Evolutionary conservation across 2,797 vertebrate genomes (phyloP), one percentile per base, ranked within the genome.

Genomic region (Sebastes kiyomatsui): DNA sequence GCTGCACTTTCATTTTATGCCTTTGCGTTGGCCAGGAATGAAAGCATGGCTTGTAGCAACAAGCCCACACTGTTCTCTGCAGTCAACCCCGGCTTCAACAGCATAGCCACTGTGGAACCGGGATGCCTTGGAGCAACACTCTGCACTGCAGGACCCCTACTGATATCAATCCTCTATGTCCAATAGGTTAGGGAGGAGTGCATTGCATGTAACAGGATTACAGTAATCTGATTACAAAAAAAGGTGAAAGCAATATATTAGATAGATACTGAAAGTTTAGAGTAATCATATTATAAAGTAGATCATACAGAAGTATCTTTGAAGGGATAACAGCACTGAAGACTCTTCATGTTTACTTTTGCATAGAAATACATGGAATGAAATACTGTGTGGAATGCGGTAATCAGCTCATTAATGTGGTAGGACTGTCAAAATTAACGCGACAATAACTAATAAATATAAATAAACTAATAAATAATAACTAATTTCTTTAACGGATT

Each of bases 1-100:
- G 72, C 87, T 59, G 32, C 14, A 73, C 88, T 90, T 91, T 92
- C 83, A 91, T 94, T 90, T 87, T 72, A 86, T 85, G 87, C 78
- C 85, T 92, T 79, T 80, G 83, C 72, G 83, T 90, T 93, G 91
- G 93, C 89, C 72, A 79, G 83, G 79, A 93, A 94, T 92, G 75
- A 93, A 93, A 92, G 91, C 55, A 32, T 80, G 59, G 87, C 91
- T 94, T 74, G 72, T 85, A 89, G 92, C 91, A 79, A 90, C 82
- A 84, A 91, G 82, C 89, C 90, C 88, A 90, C 90, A 90, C 91
- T 89, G 80, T 81, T 83, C 70, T 92, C 75, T 84, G 77, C 84
- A 87, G 80, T 75, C 79, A 55, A 73, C 85, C 82, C 67, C 46
- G 76, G 81, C 87, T 80, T 80, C 71, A 83, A 82, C 83, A 84